phyloP scores from a whole-genome alignment of 2,888 invertebrate species.

The Eupithecia abbreviata region DNA sequence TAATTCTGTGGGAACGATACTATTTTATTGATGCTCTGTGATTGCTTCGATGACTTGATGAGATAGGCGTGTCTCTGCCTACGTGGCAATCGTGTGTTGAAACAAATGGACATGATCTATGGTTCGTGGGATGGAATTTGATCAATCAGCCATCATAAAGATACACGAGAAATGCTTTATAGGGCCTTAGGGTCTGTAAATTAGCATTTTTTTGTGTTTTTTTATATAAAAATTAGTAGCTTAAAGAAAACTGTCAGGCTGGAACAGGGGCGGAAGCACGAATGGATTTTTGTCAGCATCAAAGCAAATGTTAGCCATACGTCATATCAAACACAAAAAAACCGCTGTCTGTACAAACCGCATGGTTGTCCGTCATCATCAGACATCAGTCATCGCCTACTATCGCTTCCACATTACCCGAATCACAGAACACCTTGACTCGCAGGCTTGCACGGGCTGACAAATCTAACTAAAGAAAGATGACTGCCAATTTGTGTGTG shows the following conservation, averaged over 20 bases:
- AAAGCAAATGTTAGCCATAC: neutral
- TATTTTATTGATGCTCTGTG: slow-evolving; percentile 43
- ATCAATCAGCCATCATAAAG: slow-evolving; percentile 11
- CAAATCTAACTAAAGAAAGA: neutral
- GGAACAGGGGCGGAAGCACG: neutral
- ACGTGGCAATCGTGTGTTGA: slow-evolving; percentile 28
- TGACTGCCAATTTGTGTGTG: neutral
- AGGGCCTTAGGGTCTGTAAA: neutral
- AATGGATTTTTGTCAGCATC: neutral
- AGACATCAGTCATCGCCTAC: neutral
- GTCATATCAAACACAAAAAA: neutral
- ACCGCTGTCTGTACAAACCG: too few species aligned
- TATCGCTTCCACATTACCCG: neutral
- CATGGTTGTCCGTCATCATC: neutral
- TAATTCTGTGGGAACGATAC: slow-evolving; percentile 39
- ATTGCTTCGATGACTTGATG: slow-evolving; percentile 34
- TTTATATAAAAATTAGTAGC: neutral
- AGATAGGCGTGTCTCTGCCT: slow-evolving; percentile 28
- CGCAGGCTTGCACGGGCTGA: neutral
- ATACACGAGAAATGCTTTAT: neutral
- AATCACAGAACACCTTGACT: neutral
- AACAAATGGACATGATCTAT: slow-evolving; percentile 30
- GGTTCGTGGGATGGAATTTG: slow-evolving; percentile 4
- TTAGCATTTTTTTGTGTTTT: neutral
- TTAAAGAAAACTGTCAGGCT: too few species aligned